Evolutionary conservation across 2,113 vertebrate species (phyloP), one percentile per base, ranked within the genome.

Genomic region (Piaya cayana): DNA sequence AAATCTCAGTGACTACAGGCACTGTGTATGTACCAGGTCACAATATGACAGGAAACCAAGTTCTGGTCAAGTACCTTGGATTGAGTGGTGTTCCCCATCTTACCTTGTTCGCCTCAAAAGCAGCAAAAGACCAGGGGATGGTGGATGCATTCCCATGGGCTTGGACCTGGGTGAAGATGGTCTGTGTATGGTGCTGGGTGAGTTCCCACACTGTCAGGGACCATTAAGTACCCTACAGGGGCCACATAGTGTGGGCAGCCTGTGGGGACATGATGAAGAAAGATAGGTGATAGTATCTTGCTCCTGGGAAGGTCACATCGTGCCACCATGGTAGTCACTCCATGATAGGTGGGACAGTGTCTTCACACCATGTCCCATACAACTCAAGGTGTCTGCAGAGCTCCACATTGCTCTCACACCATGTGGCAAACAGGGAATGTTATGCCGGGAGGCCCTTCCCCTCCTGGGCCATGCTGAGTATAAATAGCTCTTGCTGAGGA

Each of bases 321-420:
- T 16, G 16, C n/a, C 49, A 36, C 29, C 6, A 0, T 2, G 17
- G 6, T 47, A 42, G 21, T 23, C 12, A 34, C 12, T 12, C 29
- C 11, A 29, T 26, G 27, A 23, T 23, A 56, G 45, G 12, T 1
- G 1, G 12, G 42, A 7, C 42, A 37, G 23, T 3, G 1, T 65
- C 9, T 27, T 23, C 27, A 1, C 0, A 1, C 30, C 7, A 2
- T 69, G 29, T 15, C 15, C 29, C 25, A 5, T 0, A 1, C 0
- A 0, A 22, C 8, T 15, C 0, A 2, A 23, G 26, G 21, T 8
- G 3, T 14, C 60, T 68, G 17, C 47, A 77, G 68, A 55, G 7
- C 26, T 70, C 50, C 12, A 22, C 1, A 45, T 50, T 45, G 29
- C 26, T 74, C 27, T 74, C 5, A 2, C 0, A 0, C 34, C 3